Percentiles rank a stretch among this genome's conserved stretches.
Conservation (phyloP, 2,888 invertebrate genomes). For the Coelinius sp. region DNA sequence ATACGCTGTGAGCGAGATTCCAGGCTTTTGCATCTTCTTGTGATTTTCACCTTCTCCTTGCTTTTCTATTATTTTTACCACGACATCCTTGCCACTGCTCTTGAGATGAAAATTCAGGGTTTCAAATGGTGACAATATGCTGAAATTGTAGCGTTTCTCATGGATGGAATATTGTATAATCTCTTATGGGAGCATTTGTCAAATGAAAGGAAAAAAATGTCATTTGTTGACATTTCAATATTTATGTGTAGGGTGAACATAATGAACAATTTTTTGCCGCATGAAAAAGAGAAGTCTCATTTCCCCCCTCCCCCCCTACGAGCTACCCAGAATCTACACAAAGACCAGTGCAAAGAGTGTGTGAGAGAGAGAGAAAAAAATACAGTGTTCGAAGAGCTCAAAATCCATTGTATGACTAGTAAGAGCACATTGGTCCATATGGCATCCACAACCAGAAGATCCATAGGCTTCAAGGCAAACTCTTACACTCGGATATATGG, state of each 20-base stretch:
- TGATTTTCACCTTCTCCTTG: conserved; percentile 6
- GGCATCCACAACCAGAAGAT: conserved; percentile 60
- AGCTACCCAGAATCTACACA: conserved; percentile 8
- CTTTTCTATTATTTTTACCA: neutral
- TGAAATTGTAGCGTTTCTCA: neutral
- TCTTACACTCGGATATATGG: conserved; percentile 15
- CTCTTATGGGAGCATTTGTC: neutral
- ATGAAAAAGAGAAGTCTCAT: conserved; percentile 7
- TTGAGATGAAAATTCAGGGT: neutral
- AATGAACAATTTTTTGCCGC: neutral
- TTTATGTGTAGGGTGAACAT: neutral
- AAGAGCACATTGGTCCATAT: conserved; percentile 57
- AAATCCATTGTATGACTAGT: conserved; percentile 54
- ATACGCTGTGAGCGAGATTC: neutral
- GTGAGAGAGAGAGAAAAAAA: neutral
- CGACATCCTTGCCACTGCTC: neutral
- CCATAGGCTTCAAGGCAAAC: conserved; percentile 39
- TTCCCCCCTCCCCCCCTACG: conserved; percentile 2
- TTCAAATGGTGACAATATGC: no score
- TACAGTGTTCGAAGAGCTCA: conserved; percentile 1
- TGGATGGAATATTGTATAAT: neutral
- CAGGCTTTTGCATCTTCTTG: neutral
- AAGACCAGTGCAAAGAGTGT: neutral
- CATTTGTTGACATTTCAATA: neutral
- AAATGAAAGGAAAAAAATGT: neutral